Evolutionary conservation across 2,888 invertebrate genomes (phyloP).

Genomic region (Sycophila texana): DNA sequence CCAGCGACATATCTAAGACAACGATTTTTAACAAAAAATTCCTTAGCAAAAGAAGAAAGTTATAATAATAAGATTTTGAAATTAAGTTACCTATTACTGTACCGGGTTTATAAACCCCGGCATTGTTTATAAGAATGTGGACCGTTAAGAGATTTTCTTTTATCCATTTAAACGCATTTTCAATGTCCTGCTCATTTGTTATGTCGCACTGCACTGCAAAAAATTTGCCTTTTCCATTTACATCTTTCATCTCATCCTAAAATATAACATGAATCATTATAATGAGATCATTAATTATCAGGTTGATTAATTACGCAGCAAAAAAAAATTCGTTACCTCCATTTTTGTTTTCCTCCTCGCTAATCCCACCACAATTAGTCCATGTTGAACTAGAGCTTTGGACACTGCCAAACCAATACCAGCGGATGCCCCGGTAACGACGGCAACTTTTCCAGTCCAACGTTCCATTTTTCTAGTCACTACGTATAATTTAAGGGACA

Average conservation of each 20-base stretch:
- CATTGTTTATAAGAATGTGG: slow-evolving; percentile 72
- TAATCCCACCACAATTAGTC: slow-evolving; percentile 78
- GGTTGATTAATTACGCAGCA: neutral
- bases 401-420: slow-evolving; percentile 79
- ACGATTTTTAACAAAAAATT: neutral
- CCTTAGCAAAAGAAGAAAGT: too few relatives aligned
- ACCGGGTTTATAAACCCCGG: slow-evolving; percentile 61
- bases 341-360: slow-evolving; percentile 77
- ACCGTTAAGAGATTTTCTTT: slow-evolving; percentile 68
- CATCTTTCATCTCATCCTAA: slow-evolving; percentile 54
- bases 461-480: slow-evolving; percentile 75
- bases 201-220: slow-evolving; percentile 69
- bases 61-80: too few relatives aligned
- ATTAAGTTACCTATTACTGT: neutral
- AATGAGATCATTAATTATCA: neutral
- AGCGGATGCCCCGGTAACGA: slow-evolving; percentile 81
- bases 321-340: slow-evolving; percentile 62
- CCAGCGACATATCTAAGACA: slow-evolving; percentile 5
- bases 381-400: slow-evolving; percentile 75
- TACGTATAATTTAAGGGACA: too few relatives aligned
- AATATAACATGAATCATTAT: too few relatives aligned
- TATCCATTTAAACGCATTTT: slow-evolving; percentile 67
- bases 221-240: slow-evolving; percentile 65
- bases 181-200: slow-evolving; percentile 66
- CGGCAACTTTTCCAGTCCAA: slow-evolving; percentile 80